phyloP scores from a whole-genome alignment of 1,140 invertebrate genomes.

The Orchestia grillus region DNA sequence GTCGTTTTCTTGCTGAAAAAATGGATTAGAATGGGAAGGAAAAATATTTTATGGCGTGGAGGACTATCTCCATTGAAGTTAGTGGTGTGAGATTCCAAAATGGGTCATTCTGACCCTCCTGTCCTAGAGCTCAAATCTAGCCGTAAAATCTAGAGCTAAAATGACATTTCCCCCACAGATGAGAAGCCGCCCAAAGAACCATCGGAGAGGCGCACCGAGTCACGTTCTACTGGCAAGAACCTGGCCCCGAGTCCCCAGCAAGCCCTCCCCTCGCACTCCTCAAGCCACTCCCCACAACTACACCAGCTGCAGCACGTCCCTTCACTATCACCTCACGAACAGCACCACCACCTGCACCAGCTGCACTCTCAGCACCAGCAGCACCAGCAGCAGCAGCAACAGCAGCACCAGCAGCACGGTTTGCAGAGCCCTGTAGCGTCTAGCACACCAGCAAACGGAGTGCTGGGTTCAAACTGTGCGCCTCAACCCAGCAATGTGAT shows the following conservation, averaged over 20 bases:
- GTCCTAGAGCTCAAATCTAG: too few species aligned
- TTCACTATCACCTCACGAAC: conserved; percentile 33
- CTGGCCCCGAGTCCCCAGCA: background rate
- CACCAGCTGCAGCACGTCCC: conserved; percentile 41
- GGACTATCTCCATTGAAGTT: too few species aligned
- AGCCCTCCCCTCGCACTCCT: background rate
- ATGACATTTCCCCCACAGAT: background rate
- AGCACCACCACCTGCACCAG: conserved; percentile 22
- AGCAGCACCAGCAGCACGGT: background rate
- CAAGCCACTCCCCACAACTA: conserved; percentile 19
- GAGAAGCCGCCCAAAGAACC: conserved; percentile 16
- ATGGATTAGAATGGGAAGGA: too few species aligned
- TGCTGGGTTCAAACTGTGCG: background rate
- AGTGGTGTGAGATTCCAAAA: too few species aligned
- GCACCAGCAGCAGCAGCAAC: conserved; percentile 12
- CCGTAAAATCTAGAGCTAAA: too few species aligned
- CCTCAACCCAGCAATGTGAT: background rate
- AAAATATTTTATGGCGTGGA: too few species aligned
- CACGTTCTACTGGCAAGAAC: background rate
- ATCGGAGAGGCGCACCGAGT: background rate
- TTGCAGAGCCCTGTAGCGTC: conserved; percentile 5
- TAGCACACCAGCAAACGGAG: background rate
- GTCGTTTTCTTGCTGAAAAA: too few species aligned
- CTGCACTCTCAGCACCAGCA: background rate
- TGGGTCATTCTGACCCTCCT: too few species aligned